Conservation (phyloP, 2,797 vertebrate species). For the Acanthornis magna region DNA sequence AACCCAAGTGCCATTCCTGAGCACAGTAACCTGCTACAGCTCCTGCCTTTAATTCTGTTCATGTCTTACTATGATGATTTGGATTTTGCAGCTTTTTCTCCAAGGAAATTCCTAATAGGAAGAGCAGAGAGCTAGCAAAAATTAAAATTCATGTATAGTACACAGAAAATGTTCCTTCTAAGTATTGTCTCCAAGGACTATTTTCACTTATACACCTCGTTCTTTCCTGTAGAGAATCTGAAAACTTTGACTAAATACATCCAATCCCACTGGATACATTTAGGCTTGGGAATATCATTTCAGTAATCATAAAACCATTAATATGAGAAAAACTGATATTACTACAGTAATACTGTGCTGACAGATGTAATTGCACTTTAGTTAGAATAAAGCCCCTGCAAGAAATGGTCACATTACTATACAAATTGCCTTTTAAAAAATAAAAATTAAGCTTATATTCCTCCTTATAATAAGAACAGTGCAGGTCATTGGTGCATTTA, state of each 20-base stretch:
- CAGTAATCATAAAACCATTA: slow-evolving; percentile 10
- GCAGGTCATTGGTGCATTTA: background rate
- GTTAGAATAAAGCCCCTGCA: background rate
- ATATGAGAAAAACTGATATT: background rate
- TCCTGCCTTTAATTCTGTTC: background rate
- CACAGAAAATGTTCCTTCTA: background rate
- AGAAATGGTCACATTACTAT: background rate
- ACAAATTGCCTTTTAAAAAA: background rate
- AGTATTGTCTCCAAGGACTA: background rate
- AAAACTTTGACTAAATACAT: slow-evolving; percentile 65
- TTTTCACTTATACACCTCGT: background rate
- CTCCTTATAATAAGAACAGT: background rate
- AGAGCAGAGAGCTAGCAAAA: background rate
- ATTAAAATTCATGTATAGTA: background rate
- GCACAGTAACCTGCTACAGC: background rate
- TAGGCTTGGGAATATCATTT: slow-evolving; percentile 20
- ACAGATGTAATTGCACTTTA: background rate
- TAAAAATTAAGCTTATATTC: background rate
- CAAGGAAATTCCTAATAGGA: background rate
- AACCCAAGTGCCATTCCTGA: background rate
- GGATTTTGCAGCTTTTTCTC: background rate
- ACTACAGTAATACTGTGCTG: background rate
- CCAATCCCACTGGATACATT: slow-evolving; percentile 55
- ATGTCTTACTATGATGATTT: background rate
- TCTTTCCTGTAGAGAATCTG: background rate